phyloP scores from a whole-genome alignment of 2,797 vertebrate genomes.

The Mus minutoides region DNA sequence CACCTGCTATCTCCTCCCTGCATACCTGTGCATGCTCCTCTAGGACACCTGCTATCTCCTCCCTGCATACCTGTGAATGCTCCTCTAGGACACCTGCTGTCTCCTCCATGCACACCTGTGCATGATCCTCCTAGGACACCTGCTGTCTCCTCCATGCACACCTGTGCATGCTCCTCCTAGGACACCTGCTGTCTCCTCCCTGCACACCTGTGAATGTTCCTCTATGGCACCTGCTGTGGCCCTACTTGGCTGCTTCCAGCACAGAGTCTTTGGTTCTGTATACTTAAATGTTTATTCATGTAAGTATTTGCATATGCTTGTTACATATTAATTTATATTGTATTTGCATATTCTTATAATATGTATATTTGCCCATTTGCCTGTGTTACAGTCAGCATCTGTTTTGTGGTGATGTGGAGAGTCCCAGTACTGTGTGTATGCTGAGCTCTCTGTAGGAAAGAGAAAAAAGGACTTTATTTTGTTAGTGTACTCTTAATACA shows the following conservation, averaged over 20 bases:
- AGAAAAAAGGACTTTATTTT: neutral
- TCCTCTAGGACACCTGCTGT: accelerated
- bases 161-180: neutral
- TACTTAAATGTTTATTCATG: neutral
- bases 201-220: neutral
- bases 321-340: neutral
- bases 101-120: neutral
- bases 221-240: no score
- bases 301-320: neutral
- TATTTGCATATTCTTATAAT: neutral
- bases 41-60: neutral
- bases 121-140: accelerated
- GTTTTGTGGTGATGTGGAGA: neutral
- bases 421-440: neutral
- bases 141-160: no score
- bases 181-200: no score
- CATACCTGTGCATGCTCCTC: no score
- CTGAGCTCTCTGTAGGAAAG: neutral
- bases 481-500: neutral
- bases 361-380: neutral
- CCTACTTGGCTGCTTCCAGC: neutral
- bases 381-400: neutral
- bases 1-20: no score
- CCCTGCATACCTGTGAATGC: no score
- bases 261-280: neutral